phyloP scores from a whole-genome alignment of 2,113 vertebrate genomes.

The Spilogale gracilis region DNA sequence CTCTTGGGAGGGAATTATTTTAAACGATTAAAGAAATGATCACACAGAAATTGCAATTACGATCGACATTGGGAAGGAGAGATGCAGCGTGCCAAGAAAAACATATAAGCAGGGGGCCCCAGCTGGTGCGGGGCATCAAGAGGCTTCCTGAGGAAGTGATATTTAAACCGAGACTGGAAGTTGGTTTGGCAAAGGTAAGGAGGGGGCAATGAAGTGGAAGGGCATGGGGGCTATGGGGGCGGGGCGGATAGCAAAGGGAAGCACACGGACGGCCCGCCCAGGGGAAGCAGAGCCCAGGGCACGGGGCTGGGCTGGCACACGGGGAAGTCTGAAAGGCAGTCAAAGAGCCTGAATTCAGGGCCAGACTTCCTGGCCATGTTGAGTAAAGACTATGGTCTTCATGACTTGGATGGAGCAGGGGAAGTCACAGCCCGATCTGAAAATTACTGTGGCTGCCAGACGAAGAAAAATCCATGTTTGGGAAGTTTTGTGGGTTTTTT shows the following conservation, averaged over 20 bases:
- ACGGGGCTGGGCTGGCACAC: neutral
- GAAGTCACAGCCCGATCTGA: neutral
- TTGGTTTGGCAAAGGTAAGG: neutral
- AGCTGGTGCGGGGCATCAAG: neutral
- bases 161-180: neutral
- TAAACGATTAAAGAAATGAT: constrained; percentile 15
- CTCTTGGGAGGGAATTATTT: neutral
- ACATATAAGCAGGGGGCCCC: neutral
- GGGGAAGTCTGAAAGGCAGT: neutral
- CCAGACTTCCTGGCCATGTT: neutral
- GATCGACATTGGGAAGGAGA: neutral
- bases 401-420: neutral
- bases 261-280: neutral
- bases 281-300: neutral
- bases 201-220: neutral
- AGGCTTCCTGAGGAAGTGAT: neutral
- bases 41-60: neutral
- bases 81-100: neutral
- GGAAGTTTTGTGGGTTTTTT: neutral
- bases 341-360: neutral
- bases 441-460: neutral
- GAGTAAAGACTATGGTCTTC: neutral
- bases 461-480: neutral
- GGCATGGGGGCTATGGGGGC: rapidly evolving
- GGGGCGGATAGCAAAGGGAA: neutral